phyloP scores from a whole-genome alignment of 2,797 vertebrate genomes.

The Silurus aristotelis region DNA sequence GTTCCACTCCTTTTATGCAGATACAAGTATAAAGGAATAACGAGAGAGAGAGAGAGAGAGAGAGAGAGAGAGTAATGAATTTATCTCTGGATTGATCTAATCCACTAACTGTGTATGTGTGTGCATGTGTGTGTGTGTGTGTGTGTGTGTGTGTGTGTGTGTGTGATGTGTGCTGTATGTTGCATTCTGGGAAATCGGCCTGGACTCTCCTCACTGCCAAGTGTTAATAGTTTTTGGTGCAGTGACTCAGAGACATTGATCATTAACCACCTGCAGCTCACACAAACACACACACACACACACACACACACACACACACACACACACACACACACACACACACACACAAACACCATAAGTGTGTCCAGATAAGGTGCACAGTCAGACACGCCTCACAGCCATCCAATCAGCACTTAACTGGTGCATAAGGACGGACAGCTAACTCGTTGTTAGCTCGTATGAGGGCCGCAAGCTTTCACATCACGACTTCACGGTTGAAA shows the following conservation, averaged over 20 bases:
- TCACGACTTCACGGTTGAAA: background rate
- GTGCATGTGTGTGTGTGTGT: background rate
- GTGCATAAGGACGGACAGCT: background rate
- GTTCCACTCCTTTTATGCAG: slow-evolving; percentile 55
- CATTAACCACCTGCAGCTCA: slow-evolving; percentile 15
- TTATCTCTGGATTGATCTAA: slow-evolving; percentile 2
- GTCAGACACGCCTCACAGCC: background rate
- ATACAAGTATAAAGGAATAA: background rate
- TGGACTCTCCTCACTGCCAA: background rate
- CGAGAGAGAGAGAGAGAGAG: background rate
- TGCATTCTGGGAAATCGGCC: slow-evolving; percentile 10
- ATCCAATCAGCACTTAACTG: background rate
- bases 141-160: background rate
- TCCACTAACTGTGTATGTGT: slow-evolving; percentile 1
- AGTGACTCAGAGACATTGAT: slow-evolving; percentile 28
- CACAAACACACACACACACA: background rate
- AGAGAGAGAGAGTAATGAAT: slow-evolving; percentile 18
- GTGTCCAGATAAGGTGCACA: background rate
- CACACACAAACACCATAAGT: background rate
- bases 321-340: background rate
- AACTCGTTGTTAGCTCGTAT: background rate
- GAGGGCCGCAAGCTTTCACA: background rate
- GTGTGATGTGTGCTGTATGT: background rate
- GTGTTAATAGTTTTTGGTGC: slow-evolving; percentile 26
- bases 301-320: background rate